These are phyloP conservation scores for Rhineura floridana DNA, from an alignment of 2,113 vertebrate genomes.

Conservation along the genomic window DNA sequence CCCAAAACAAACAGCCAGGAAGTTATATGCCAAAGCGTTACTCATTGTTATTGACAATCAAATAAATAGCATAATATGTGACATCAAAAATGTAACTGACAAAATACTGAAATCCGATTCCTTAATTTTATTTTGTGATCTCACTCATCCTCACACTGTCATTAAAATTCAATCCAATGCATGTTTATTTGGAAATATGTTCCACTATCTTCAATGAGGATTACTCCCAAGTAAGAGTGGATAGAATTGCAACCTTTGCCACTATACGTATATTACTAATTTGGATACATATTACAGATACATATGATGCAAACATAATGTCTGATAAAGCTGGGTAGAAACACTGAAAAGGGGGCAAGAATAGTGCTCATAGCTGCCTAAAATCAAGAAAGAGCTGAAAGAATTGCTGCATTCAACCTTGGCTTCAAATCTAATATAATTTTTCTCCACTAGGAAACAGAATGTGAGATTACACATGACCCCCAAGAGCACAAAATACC, in stretches of 20 bases:
- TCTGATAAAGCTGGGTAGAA: not conserved
- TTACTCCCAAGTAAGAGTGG: not conserved
- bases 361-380: not conserved
- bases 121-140: not conserved
- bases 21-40: not conserved
- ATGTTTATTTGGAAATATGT: not conserved
- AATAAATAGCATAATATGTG: not conserved
- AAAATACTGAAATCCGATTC: not conserved
- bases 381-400: not conserved
- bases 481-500: not conserved
- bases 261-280: not conserved
- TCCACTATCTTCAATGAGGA: no score
- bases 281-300: not conserved
- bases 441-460: not conserved
- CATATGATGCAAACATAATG: not conserved
- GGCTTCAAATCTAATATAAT: not conserved
- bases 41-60: not conserved
- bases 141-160: not conserved
- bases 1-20: not conserved
- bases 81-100: not conserved
- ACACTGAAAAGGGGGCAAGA: not conserved
- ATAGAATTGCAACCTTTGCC: not conserved
- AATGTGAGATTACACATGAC: fast-evolving
- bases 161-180: no score
- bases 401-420: not conserved